Evolutionary conservation across 2,888 invertebrate genomes (phyloP).

Genomic region (Ariolimax columbianus): DNA sequence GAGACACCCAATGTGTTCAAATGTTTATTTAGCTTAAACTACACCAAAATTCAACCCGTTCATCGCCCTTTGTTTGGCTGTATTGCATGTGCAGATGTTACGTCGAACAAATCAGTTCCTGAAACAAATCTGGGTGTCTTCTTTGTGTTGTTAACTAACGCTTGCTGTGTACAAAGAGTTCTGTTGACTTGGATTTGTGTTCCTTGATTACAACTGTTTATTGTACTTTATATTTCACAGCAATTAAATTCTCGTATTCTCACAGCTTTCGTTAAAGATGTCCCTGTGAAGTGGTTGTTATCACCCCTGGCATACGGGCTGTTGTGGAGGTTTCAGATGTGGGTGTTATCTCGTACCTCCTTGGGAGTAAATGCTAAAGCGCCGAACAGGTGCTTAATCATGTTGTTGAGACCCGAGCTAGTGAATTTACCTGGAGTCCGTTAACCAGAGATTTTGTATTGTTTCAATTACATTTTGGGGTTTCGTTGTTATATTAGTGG

Average conservation of each 20-base stretch:
- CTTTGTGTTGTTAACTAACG: not conserved
- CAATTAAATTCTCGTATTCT: conserved; percentile 13
- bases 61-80: not conserved
- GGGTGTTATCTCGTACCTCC: no score
- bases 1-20: no score
- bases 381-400: not conserved
- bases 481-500: no score
- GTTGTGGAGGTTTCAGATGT: not conserved
- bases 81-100: conserved; percentile 31
- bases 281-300: no score
- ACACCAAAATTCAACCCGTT: not conserved
- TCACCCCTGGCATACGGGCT: not conserved
- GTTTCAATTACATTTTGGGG: no score
- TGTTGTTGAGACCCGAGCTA: no score
- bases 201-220: conserved; percentile 1
- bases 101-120: not conserved
- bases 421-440: no score
- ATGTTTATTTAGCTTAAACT: not conserved
- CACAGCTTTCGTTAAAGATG: not conserved
- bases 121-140: not conserved
- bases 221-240: not conserved
- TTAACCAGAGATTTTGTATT: no score
- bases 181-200: not conserved
- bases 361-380: not conserved
- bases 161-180: not conserved